Conservation (phyloP, 2,113 vertebrate genomes). For the Martes martes region DNA sequence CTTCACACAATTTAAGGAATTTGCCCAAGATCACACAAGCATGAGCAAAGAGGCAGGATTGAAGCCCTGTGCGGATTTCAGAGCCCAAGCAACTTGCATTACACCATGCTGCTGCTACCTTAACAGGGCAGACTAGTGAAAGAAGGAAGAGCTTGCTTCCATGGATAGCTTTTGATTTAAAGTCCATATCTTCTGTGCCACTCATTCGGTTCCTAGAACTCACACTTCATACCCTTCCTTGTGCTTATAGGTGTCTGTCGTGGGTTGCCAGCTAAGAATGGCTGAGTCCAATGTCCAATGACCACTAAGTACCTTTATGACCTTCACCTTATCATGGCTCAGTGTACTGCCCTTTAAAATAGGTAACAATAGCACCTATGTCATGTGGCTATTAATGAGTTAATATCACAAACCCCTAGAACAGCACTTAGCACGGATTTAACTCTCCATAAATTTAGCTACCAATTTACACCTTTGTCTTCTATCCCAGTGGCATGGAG, state of each 20-base stretch:
- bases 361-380: not conserved
- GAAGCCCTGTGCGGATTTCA: not conserved
- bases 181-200: rapidly evolving
- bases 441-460: not conserved
- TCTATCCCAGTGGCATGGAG: not conserved
- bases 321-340: not conserved
- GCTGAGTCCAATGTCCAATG: not conserved
- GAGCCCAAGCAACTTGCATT: rapidly evolving
- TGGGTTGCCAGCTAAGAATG: not conserved
- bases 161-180: not conserved
- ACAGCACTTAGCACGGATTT: not conserved
- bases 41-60: not conserved
- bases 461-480: not conserved
- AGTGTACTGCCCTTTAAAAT: not conserved
- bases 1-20: not conserved
- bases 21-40: not conserved
- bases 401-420: not conserved
- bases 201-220: not conserved
- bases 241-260: not conserved
- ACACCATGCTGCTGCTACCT: not conserved
- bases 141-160: too few relatives aligned
- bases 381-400: not conserved
- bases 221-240: not conserved
- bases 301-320: not conserved
- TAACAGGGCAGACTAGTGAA: not conserved